A percentile compares a stretch with the other conserved stretches of the same genome.
Evolutionary conservation across 2,888 invertebrate species (phyloP).

Genomic region (Patella caerulea): DNA sequence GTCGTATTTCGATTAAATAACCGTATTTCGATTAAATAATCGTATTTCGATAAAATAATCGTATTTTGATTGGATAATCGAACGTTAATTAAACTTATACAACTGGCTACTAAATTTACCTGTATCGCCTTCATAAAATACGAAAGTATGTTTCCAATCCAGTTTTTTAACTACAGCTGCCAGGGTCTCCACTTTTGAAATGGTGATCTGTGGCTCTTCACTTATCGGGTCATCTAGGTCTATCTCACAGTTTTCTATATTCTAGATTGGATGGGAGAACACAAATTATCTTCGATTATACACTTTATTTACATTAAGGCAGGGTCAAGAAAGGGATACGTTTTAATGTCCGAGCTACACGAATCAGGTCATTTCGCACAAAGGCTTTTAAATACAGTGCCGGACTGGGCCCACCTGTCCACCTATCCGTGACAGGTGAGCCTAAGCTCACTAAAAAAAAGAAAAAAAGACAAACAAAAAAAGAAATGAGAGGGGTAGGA

Average conservation of each 20-base stretch:
- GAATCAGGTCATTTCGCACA: neutral
- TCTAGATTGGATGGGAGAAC: neutral
- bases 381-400: too few species aligned
- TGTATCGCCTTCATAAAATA: slow-evolving; percentile 16
- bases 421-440: too few species aligned
- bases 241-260: neutral
- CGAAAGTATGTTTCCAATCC: slow-evolving; percentile 8
- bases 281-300: neutral
- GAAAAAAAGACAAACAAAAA: too few species aligned
- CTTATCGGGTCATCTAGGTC: neutral
- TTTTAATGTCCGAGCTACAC: neutral
- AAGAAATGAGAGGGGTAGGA: too few species aligned
- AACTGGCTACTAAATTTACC: neutral
- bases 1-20: too few species aligned
- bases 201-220: neutral
- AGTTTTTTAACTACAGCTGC: slow-evolving; percentile 11
- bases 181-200: slow-evolving; percentile 8
- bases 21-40: too few species aligned
- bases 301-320: too few species aligned
- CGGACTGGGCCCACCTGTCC: too few species aligned
- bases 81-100: neutral
- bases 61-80: too few species aligned
- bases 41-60: too few species aligned
- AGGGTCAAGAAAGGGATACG: neutral
- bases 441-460: too few species aligned